phyloP scores from a whole-genome alignment of 2,888 invertebrate species.

The Meteorus colon region DNA sequence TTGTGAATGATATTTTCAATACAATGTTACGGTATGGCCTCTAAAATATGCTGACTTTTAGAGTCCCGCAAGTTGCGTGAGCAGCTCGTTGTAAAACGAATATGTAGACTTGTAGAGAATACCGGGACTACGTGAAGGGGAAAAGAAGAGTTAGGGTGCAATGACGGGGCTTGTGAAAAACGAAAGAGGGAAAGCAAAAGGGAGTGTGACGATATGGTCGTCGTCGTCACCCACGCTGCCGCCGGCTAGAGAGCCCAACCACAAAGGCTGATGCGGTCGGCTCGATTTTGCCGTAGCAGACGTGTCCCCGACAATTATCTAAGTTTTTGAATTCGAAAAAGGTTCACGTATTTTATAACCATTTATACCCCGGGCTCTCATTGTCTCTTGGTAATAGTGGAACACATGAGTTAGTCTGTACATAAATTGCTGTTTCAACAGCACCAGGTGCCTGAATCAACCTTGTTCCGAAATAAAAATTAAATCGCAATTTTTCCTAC shows the following conservation, averaged over 20 bases:
- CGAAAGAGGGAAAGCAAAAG: constrained; percentile 39
- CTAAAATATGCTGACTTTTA: constrained; percentile 73
- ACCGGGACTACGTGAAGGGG: neutral
- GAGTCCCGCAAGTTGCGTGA: constrained; percentile 52
- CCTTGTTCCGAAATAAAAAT: too few species aligned
- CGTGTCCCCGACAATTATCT: constrained; percentile 72
- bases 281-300: constrained; percentile 71
- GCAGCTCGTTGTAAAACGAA: constrained; percentile 31
- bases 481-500: too few species aligned
- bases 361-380: constrained; percentile 19
- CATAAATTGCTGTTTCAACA: neutral
- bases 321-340: constrained; percentile 70
- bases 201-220: neutral
- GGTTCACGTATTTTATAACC: constrained; percentile 34
- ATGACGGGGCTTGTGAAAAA: constrained; percentile 42
- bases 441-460: neutral
- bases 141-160: constrained; percentile 43
- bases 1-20: constrained; percentile 12
- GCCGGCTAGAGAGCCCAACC: constrained; percentile 60
- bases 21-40: constrained; percentile 40
- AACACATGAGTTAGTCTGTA: neutral
- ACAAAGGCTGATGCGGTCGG: constrained; percentile 70
- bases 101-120: constrained; percentile 20
- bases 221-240: constrained; percentile 43
- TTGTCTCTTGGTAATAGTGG: constrained; percentile 18